A percentile compares a stretch with the other conserved stretches of the same genome.
Evolutionary conservation across 2,113 vertebrate genomes (phyloP).

Genomic region (Typhlomys cinereus): DNA sequence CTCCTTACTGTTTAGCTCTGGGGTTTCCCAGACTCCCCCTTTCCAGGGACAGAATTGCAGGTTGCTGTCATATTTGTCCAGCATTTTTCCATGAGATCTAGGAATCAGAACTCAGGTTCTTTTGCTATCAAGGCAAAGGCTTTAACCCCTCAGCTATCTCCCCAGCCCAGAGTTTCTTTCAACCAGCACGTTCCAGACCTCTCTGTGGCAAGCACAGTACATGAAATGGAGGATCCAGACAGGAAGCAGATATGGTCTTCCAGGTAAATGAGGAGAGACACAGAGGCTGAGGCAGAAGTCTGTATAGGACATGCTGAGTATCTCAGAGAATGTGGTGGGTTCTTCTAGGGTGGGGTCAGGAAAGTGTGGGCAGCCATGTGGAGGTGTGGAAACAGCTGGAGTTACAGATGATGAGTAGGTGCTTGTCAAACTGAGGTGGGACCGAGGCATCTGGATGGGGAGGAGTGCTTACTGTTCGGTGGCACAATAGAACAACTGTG

Average conservation of each 20-base stretch:
- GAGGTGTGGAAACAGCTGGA: background rate
- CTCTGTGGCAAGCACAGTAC: background rate
- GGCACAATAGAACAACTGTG: background rate
- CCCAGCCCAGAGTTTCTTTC: no score
- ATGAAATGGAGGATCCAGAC: background rate
- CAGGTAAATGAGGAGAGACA: background rate
- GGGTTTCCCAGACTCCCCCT: no score
- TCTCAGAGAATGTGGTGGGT: background rate
- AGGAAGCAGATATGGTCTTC: background rate
- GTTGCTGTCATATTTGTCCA: no score
- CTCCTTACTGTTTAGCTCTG: no score
- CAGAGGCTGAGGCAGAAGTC: background rate
- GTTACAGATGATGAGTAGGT: background rate
- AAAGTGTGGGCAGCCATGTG: background rate
- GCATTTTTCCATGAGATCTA: no score
- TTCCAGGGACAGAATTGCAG: no score
- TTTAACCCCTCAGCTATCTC: no score
- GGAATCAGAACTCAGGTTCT: no score
- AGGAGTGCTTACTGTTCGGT: background rate
- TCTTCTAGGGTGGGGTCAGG: background rate
- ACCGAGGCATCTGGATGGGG: background rate
- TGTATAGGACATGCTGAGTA: no score
- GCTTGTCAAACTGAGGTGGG: background rate
- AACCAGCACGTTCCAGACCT: no score
- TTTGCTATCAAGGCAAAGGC: no score